These are phyloP conservation scores for Epinotia bilunana DNA, from an alignment of 2,888 invertebrate genomes.

Conservation along the genomic window DNA sequence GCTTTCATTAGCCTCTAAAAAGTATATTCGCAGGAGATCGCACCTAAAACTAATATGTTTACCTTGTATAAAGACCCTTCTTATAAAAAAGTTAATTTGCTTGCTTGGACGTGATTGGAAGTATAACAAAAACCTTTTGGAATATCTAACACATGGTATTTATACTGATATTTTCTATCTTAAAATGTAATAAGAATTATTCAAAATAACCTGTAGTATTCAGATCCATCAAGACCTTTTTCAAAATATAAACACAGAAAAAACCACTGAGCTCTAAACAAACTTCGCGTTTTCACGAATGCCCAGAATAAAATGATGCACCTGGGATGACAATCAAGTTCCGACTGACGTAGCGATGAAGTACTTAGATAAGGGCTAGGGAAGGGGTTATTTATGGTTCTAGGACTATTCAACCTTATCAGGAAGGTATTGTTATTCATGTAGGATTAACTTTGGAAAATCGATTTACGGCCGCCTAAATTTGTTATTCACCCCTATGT, in stretches of 20 bases:
- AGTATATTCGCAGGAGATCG: background rate
- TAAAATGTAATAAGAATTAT: background rate
- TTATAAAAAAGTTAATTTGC: background rate
- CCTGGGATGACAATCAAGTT: too few species aligned
- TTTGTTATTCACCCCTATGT: background rate
- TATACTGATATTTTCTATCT: background rate
- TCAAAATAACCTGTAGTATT: background rate
- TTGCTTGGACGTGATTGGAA: background rate
- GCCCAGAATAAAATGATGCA: too few species aligned
- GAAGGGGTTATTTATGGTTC: background rate
- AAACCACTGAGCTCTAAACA: too few species aligned
- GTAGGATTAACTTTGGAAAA: background rate
- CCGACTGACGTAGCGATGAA: background rate
- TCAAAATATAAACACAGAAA: background rate
- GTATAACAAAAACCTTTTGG: slow-evolving; percentile 8
- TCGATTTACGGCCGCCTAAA: background rate
- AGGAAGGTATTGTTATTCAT: background rate
- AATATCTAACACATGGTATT: background rate
- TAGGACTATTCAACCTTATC: background rate
- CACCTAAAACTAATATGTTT: background rate
- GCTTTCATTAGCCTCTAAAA: too few species aligned
- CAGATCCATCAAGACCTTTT: background rate
- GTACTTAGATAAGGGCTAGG: background rate
- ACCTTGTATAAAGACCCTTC: background rate
- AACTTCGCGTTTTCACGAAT: too few species aligned